phyloP scores from a whole-genome alignment of 2,113 vertebrate species.

The Forbesichthys papilliferus region DNA sequence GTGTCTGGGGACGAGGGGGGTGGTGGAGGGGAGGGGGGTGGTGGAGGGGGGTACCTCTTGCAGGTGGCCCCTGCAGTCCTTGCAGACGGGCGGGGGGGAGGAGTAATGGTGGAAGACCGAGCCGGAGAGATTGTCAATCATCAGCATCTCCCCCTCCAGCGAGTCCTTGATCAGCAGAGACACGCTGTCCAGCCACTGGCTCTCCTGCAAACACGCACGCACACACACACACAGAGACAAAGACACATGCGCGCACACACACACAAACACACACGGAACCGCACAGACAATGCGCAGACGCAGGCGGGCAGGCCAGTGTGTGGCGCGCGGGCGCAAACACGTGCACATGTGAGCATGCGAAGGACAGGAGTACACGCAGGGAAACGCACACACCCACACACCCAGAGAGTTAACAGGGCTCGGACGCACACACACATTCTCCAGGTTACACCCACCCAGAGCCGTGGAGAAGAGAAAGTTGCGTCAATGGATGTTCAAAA shows the following conservation, averaged over 20 bases:
- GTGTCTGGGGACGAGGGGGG: background rate
- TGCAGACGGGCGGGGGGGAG: conserved; percentile 85
- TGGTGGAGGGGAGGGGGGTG: background rate
- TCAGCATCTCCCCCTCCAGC: conserved; percentile 97
- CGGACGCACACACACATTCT: background rate
- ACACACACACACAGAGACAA: conserved; percentile 1
- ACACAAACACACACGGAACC: conserved; percentile 4
- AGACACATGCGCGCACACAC: background rate
- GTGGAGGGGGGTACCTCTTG: conserved; percentile 84
- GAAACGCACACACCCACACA: conserved; percentile 37
- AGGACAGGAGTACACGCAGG: conserved; percentile 55
- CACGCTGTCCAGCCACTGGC: conserved; percentile 99
- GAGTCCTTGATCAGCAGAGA: conserved; percentile 99
- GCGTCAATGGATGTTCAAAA: too few species aligned
- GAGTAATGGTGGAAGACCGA: conserved; percentile 99
- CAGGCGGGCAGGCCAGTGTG: conserved; percentile 61
- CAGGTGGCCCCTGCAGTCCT: conserved; percentile 88
- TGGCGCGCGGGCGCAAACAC: conserved; percentile 66
- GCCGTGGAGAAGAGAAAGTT: too few species aligned
- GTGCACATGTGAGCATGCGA: conserved; percentile 56
- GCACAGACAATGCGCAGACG: conserved; percentile 40
- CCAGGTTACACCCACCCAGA: too few species aligned
- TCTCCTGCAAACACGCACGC: conserved; percentile 82
- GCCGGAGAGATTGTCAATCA: conserved; percentile 99
- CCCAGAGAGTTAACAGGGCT: background rate